Evolutionary conservation across 2,888 invertebrate species (phyloP), one percentile per base, ranked within the genome.

Genomic region (Serrognathus titanus): DNA sequence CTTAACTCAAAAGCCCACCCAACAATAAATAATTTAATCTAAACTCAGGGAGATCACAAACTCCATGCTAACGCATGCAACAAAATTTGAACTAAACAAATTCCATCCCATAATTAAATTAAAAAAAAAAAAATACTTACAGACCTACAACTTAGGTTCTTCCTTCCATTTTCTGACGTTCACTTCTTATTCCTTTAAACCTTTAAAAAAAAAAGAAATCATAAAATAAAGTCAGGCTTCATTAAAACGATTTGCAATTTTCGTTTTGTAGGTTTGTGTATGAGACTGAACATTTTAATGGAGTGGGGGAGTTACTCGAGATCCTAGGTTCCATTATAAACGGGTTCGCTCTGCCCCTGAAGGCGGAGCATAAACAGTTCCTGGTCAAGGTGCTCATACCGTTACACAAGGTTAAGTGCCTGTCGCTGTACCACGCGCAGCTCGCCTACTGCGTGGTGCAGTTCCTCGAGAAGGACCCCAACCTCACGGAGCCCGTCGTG

Each of bases 391-490:
- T 95, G 67, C 82, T 98, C 71, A 83, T 98, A 72, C 97, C 97
- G 57, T 83, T 98, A 73, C 97, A 98, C 83, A 97, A 97, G 84
- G 94, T 92, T 53, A 94, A 94, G 80, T 94, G 94, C 64, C 85
- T 99, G 72, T 94, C 94, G 68, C 89, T 97, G 69, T 99, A 97
- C 80, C 98, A 99, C 79, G 94, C 97, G 63, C 95, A 97, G 83
- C 83, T 98, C 75, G 97, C 97, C 69, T 98, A 98, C 80, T 98
- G 98, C 81, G 95, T 98, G 66, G 97, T 98, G 66, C 98, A 98
- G 82, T 99, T 98, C 83, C 82, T 98, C 61, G 98, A 98, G 77
- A 97, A 97, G 81, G 97, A 97, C 80, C 92, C 97, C 52, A 90
- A 92, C 67, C 82, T 97, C 65, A 96, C 96, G 61, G 94, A 97